A percentile compares a stretch with the other conserved stretches of the same genome.
Conservation (phyloP, 2,113 vertebrate species). For the zebrafish (Danio rerio) region GRCz12tu NC_133188.1:26910001-26910500, state of each 20-base stretch:
- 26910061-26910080: slow-evolving; percentile 81
- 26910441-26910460: not conserved
- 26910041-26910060: slow-evolving; percentile 85
- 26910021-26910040: slow-evolving; percentile 78
- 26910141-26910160: slow-evolving; percentile 66
- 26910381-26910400: not conserved
- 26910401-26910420: not conserved
- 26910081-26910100: slow-evolving; percentile 77
- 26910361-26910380: slow-evolving; percentile 1
- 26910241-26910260: slow-evolving; percentile 41
- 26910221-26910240: slow-evolving; percentile 33
- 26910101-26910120: slow-evolving; percentile 80
- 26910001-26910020: slow-evolving; percentile 71
- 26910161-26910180: slow-evolving; percentile 48
- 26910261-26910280: slow-evolving; percentile 43
- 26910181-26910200: slow-evolving; percentile 38
- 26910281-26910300: slow-evolving; percentile 50
- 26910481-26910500: not conserved
- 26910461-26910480: not conserved
- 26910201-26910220: slow-evolving; percentile 34
- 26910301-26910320: not conserved
- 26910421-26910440: not conserved
- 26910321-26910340: slow-evolving; percentile 19
- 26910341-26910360: slow-evolving; percentile 28
- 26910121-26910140: slow-evolving; percentile 83